phyloP scores from a whole-genome alignment of 2,797 vertebrate genomes.

The Intellagama lesueurii region DNA sequence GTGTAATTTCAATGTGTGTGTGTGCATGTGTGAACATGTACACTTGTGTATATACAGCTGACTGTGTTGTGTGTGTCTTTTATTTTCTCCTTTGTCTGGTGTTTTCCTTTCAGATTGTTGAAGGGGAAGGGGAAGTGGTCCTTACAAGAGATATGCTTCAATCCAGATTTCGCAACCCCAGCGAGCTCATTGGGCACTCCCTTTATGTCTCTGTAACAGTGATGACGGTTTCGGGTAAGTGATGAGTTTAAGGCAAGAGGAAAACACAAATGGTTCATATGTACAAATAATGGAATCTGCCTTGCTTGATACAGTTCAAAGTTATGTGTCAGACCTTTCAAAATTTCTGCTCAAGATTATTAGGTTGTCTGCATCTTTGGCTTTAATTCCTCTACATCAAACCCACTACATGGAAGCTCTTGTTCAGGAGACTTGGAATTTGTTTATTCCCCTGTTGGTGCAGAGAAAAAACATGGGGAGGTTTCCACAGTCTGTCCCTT shows the following conservation, averaged over 20 bases:
- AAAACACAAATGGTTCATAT: rapidly evolving
- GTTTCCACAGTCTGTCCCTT: no score
- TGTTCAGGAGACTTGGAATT: neutral
- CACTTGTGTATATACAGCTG: no score
- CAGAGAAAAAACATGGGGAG: no score
- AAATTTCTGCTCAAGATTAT: neutral
- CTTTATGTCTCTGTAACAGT: constrained; percentile 84
- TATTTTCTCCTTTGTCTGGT: neutral
- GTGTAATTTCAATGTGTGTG: no score
- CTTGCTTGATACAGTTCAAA: neutral
- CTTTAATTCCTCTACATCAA: neutral
- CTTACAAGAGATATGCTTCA: constrained; percentile 72
- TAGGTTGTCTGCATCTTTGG: neutral
- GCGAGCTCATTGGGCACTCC: constrained; percentile 71
- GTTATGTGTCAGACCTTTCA: neutral
- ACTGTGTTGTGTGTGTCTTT: neutral
- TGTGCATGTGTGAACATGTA: no score
- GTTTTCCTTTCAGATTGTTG: constrained; percentile 68
- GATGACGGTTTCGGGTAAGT: constrained; percentile 82
- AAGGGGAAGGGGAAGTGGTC: constrained; percentile 67
- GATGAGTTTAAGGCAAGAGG: rapidly evolving
- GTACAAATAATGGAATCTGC: neutral
- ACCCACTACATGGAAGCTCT: neutral
- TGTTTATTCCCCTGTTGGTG: no score
- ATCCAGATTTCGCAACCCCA: constrained; percentile 49